Base-by-base conservation (phyloP, 1,140 invertebrate species). In the Parapsyche elsis region DNA sequence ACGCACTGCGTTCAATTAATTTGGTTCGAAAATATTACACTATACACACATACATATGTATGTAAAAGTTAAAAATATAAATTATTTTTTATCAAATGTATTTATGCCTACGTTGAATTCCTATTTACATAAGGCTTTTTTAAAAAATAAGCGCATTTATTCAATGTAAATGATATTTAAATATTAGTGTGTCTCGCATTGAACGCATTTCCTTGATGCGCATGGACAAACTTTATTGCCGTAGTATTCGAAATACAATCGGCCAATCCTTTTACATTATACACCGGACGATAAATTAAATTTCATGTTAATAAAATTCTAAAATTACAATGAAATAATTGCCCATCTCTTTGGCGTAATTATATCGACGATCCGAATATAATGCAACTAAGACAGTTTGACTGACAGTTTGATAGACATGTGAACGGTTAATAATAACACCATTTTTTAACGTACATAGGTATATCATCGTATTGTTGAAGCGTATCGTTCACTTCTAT, bases 171-270 rank as follows among this genome's bases (percentile, higher is more conserved):
- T 38, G 30, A 38, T 38, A 38, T 38, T 38, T 38, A 38, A 38
- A 38, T 38, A 38, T 38, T 38, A n/a, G 30, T 38, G 2, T 7
- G 30, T 38, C 30, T 16, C 73, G 59, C n/a, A 76, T 16, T 80
- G 67, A 49, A 67, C 49, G 44, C 80, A 44, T 77, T 81, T 81
- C 74, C 80, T 81, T 77, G 80, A 81, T 81, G 80, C 74, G 67
- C 76, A 44, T 78, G 57, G 53, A 76, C 74, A 76, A 76, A 76
- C 57, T 76, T 76, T 46, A 61, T 61, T 7, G 16, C 16, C 57
- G 57, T 19, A 61, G 9, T 9, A 19, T 61, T 61, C 30, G 30
- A 38, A 38, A 19, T 61, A 61, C 57, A 61, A 61, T 61, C 57
- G 57, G 30, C 30, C 30, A 38, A 38, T 38, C 30, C 57, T 61